Base-by-base conservation (phyloP, 2,888 invertebrate species). In the Drepana falcataria region DNA sequence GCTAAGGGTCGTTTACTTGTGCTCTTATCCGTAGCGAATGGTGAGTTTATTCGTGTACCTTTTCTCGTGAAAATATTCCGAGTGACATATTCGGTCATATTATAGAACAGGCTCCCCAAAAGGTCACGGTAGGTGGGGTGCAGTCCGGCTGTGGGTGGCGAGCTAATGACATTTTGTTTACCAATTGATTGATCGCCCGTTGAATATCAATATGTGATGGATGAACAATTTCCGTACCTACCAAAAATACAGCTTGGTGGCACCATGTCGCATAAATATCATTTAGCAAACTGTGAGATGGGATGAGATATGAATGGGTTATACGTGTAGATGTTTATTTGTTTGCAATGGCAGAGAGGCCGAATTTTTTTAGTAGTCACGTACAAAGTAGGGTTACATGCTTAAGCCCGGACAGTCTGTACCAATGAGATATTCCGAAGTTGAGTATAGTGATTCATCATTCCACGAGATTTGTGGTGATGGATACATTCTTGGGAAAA, bases 181-280 rank as follows among this genome's bases (percentile, higher is more conserved):
- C 58, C 65, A 58, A 68, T 67, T 73, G 73, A 74, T 73, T 73
- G 72, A 74, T 74, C 64, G 62, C 57, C 57, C 54, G 59, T 57
- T 58, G 57, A 60, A 66, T 60, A 61, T 52, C 55, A 57, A 59
- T 63, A 59, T 61, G 60, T 60, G 63, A 65, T 64, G 54, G 48
- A 35, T 48, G 55, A 48, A 47, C 48, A 55, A 54, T 51, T 48
- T 47, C 9, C 9, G 9, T 44, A 44, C 9, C 9, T 44, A 44
- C 9, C 9, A 9, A 44, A 44, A 44, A 44, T 44, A 44, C 44
- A 9, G 6, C 7, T 9, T 44, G 44, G 9, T 44, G 44, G 9
- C 9, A 6, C 44, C 9, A 9, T 2, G 6, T 21, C 44, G 9
- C 44, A 9, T 7, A 44, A 9, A 44, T 9, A 44, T 9, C 44